A percentile compares a stretch with the other conserved stretches of the same genome.
Evolutionary conservation across 1,140 invertebrate species (phyloP).

Genomic region (Drosophila mayri): DNA sequence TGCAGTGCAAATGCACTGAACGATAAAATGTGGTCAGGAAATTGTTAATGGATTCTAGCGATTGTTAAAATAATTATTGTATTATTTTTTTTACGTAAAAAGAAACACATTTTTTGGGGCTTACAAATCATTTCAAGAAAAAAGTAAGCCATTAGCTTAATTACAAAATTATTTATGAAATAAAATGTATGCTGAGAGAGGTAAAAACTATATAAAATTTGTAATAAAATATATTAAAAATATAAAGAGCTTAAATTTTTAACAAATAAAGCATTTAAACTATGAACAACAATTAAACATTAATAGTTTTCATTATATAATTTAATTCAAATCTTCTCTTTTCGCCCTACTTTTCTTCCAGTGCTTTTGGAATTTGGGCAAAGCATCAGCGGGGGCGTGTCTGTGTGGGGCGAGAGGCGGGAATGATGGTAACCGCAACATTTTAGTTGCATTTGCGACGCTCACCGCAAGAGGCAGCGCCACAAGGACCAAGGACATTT

Average conservation of each 20-base stretch:
- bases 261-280: not conserved
- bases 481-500: constrained; percentile 82
- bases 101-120: no score
- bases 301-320: not conserved
- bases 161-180: no score
- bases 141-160: no score
- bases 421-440: constrained; percentile 77
- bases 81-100: no score
- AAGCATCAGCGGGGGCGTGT: constrained; percentile 11
- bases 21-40: no score
- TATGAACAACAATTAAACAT: not conserved
- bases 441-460: constrained; percentile 82
- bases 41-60: no score
- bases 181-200: no score
- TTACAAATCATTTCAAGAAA: no score
- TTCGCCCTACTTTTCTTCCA: not conserved
- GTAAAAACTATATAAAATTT: no score
- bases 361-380: constrained; percentile 5
- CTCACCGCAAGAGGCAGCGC: constrained; percentile 78
- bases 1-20: constrained; percentile 11
- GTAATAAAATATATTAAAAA: no score
- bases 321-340: not conserved
- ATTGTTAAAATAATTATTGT: no score
- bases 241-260: no score
- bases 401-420: constrained; percentile 36